Evolutionary conservation across 1,140 invertebrate species (phyloP).

Genomic region (Drosophila pandora): DNA sequence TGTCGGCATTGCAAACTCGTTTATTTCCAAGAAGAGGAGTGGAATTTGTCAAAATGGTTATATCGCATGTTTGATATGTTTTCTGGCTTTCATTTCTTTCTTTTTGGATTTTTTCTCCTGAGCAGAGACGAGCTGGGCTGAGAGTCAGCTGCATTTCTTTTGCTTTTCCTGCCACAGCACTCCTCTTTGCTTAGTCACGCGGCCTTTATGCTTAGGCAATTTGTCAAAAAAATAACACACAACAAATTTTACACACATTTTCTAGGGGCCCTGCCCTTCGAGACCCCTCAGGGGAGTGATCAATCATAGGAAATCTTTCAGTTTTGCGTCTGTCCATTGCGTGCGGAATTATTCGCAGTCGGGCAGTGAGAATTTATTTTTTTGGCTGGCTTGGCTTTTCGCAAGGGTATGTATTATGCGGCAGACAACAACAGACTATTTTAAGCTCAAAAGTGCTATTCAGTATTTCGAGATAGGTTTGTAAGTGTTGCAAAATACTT

Average conservation of each 20-base stretch:
- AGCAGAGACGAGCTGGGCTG: slow-evolving; percentile 21
- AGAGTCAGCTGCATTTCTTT: slow-evolving; percentile 66
- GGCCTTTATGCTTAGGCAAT: slow-evolving; percentile 61
- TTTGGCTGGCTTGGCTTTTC: not conserved
- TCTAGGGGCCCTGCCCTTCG: slow-evolving; percentile 37
- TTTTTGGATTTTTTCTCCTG: slow-evolving; percentile 49
- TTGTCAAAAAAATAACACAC: slow-evolving; percentile 65
- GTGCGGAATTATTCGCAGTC: slow-evolving; percentile 62
- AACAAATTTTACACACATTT: slow-evolving; percentile 51
- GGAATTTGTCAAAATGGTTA: slow-evolving; percentile 79
- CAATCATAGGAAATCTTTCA: slow-evolving; percentile 62
- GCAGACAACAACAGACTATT: not conserved
- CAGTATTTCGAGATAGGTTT: not conserved
- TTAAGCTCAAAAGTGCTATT: not conserved
- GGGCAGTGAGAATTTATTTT: slow-evolving; percentile 40
- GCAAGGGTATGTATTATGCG: slow-evolving; percentile 1
- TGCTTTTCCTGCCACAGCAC: slow-evolving; percentile 38
- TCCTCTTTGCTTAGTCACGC: slow-evolving; percentile 70
- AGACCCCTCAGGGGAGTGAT: slow-evolving; percentile 74
- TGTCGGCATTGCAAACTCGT: slow-evolving; percentile 65
- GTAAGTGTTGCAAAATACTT: not conserved
- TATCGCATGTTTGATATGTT: slow-evolving; percentile 65
- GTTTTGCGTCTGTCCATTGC: slow-evolving; percentile 18
- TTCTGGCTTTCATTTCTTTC: slow-evolving; percentile 37
- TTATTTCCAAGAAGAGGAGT: slow-evolving; percentile 43